Evolutionary conservation across 2,113 vertebrate genomes (phyloP).

Genomic region (Cynoglossus semilaevis): DNA sequence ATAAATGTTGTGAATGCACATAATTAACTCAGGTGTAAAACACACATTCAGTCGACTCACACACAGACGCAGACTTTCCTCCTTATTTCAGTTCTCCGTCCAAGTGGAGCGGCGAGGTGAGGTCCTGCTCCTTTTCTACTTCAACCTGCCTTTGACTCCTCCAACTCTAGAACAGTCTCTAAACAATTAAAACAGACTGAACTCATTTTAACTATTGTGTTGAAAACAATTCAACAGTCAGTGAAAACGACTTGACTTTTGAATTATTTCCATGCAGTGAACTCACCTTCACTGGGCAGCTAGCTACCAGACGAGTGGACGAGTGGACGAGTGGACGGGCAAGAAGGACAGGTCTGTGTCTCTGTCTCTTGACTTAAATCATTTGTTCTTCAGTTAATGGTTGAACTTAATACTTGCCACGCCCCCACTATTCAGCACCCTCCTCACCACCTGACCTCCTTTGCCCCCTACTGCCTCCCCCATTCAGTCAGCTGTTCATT

Average conservation of each 20-base stretch:
- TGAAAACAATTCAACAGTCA: too few relatives aligned
- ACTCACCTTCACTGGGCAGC: slow-evolving; percentile 33
- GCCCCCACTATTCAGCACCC: background rate
- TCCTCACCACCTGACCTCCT: background rate
- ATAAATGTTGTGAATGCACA: too few relatives aligned
- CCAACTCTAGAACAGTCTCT: too few relatives aligned
- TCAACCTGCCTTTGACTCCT: too few relatives aligned
- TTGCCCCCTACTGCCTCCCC: background rate
- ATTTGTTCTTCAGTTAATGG: slow-evolving; percentile 38
- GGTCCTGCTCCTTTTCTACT: too few relatives aligned
- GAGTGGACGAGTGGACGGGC: background rate
- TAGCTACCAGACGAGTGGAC: slow-evolving; percentile 4
- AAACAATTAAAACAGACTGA: too few relatives aligned
- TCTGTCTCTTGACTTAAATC: slow-evolving; percentile 16
- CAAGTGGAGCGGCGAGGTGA: too few relatives aligned
- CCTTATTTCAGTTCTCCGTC: too few relatives aligned
- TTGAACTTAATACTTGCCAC: background rate
- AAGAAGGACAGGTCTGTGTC: background rate
- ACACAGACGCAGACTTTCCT: too few relatives aligned
- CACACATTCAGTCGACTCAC: too few relatives aligned
- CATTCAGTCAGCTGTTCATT: background rate
- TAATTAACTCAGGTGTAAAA: too few relatives aligned
- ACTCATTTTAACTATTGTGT: too few relatives aligned
- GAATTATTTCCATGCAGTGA: background rate
- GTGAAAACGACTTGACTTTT: background rate